Conservation (phyloP, 2,113 vertebrate genomes). For the Callocephalon fimbriatum region DNA sequence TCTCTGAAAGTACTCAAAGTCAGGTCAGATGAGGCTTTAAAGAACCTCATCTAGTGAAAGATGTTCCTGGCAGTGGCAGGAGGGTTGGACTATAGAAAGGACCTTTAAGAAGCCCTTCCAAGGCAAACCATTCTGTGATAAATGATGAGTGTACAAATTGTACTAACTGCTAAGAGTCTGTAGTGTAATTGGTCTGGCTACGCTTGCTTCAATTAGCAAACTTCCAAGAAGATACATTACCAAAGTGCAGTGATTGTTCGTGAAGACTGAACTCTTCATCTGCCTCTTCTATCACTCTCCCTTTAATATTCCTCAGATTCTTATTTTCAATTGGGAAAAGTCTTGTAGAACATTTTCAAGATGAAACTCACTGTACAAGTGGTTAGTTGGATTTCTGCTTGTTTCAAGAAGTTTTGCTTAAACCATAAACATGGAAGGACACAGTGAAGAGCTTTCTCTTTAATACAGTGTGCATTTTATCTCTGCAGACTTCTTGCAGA, state of each 20-base stretch:
- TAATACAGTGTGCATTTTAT: slow-evolving; percentile 74
- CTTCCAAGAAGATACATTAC: not conserved
- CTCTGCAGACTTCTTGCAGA: slow-evolving; percentile 72
- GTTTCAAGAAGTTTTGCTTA: not conserved
- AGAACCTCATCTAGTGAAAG: not conserved
- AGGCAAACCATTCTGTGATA: not conserved
- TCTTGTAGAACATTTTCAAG: not conserved
- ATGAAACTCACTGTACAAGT: not conserved
- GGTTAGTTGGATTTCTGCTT: not conserved
- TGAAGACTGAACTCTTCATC: not conserved
- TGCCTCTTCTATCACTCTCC: not conserved
- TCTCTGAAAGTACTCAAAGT: not conserved
- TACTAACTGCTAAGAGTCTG: not conserved
- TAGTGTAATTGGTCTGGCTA: not conserved
- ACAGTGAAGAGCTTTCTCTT: slow-evolving; percentile 61
- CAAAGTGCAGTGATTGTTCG: not conserved
- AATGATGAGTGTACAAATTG: not conserved
- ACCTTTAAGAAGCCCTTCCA: not conserved
- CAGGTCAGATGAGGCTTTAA: not conserved
- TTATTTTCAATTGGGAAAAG: not conserved
- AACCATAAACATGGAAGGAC: slow-evolving; percentile 2
- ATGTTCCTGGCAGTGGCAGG: not conserved
- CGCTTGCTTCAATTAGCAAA: not conserved
- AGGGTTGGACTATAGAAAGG: not conserved
- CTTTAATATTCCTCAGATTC: not conserved